Evolutionary conservation across 1,140 invertebrate genomes (phyloP), one percentile per base, ranked within the genome.

Genomic region (Apis dorsata): DNA sequence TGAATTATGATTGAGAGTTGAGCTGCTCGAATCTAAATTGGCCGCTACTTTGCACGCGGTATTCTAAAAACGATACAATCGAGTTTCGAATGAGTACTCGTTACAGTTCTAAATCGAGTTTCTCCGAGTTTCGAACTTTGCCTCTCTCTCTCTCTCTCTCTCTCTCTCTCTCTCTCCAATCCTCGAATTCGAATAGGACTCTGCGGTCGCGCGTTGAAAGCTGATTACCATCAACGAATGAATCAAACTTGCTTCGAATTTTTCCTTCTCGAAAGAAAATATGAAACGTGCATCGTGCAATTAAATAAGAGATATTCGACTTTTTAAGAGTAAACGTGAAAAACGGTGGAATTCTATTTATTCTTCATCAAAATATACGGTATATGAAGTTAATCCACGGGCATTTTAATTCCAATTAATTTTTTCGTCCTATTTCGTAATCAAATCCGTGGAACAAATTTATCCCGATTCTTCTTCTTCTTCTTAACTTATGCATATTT

Each of bases 61-160:
- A 63, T 51, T 75, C 72, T 19, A 28, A 62, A 75, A 62, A 34
- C 21, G 59, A 60, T 62, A 24, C 60, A 62, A 63, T 63, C 72
- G 57, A 75, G 72, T 49, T 51, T 11, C 57, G 72, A 75, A 62
- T 21, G 72, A 63, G 44, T 62, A 62, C 57, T 75, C 72, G 72
- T 73, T 73, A 73, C 72, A 75, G 34, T 75, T 62, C 72, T 75
- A 75, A 75, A 75, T 75, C 72, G 21, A 34, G 55, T 75, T 75
- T 60, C 72, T 21, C 24, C 21, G 57, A 75, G 72, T 75, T 75
- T 62, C 59, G 34, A 75, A 75, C 34, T 60, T 28, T 15, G 10
- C 60, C 28, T 57, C 71, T 21, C 70, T 21, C 53, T 34, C 24
- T 72, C 24, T 2, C 53, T 21, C 10, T 72, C 70, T 34, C 60